These are phyloP conservation scores for Opisthocomus hoazin DNA, from an alignment of 2,113 vertebrate species.

Conservation along the genomic window DNA sequence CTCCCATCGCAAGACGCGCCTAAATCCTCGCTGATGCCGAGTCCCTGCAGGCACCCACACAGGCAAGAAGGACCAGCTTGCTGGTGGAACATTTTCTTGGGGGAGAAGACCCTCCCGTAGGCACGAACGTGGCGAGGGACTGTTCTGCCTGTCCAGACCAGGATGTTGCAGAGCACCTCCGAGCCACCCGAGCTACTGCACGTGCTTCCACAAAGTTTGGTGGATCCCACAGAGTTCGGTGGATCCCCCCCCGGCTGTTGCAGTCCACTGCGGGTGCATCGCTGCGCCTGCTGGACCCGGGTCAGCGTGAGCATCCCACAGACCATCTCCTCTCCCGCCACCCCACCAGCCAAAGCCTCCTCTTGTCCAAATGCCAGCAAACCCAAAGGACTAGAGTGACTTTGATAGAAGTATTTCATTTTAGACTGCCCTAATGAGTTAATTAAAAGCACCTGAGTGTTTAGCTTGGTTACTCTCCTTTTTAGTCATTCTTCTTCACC, in stretches of 20 bases:
- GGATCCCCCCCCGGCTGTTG: rapidly evolving
- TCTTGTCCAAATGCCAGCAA: no score
- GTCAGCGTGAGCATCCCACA: neutral
- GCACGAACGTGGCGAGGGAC: rapidly evolving
- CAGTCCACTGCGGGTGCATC: rapidly evolving
- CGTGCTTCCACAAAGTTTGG: no score
- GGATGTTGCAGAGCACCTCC: neutral
- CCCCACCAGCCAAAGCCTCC: no score
- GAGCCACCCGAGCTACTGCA: no score
- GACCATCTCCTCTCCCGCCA: rapidly evolving
- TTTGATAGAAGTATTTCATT: neutral
- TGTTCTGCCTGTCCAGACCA: neutral
- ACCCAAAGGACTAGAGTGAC: neutral
- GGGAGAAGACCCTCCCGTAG: neutral
- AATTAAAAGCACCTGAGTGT: neutral
- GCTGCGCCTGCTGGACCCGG: no score
- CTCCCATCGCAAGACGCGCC: neutral
- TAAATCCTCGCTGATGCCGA: neutral
- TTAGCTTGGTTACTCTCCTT: neutral
- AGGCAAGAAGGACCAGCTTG: neutral
- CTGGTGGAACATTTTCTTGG: neutral
- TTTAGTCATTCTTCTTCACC: neutral
- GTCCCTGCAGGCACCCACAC: neutral
- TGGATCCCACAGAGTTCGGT: rapidly evolving
- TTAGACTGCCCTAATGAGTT: neutral